Base-by-base conservation (phyloP, 92 coral and sea anemone species). In the Phymanthus crucifer region DNA sequence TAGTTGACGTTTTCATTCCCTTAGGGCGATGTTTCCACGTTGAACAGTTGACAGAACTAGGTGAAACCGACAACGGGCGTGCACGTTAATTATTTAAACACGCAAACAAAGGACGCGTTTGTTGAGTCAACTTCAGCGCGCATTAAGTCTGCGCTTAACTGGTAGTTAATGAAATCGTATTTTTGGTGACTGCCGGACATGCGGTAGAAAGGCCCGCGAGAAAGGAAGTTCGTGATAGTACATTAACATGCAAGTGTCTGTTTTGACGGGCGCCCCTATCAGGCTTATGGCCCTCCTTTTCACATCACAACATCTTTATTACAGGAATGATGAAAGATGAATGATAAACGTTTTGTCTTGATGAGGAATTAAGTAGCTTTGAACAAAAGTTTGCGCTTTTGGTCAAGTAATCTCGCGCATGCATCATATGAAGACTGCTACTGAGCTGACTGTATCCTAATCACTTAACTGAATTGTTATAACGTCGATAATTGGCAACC, bases 181-280 rank as follows among this genome's bases (percentile, higher is more conserved):
- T 61, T 61, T 61, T 61, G 68, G 34, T 24, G 5, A 19, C 26
- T 19, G 26, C 64, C 26, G 64, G 27, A 54, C 64, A 61, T 27
- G 32, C 68, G 36, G 32, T 61, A 61, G 29, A 27, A 61, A 26
- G 68, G 68, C 35, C 27, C 68, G 68, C 29, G 68, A 61, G 68
- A 61, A 61, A 61, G 68, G 68, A 61, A 61, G 68, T 61, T 24
- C 68, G 7, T 61, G 4, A 61, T 13, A 21, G n/a, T 54, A 6
- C 64, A 21, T 61, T 61, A 24, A 61, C 29, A 34, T 24, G 1
- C 68, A 61, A 26, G 21, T 29, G 32, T 61, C 3, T 61, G 34
- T 13, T 6, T 26, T 61, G 36, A 61, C 34, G 29, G 64, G 5
- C 11, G 0, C 27, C 24, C 64, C 27, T 54, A 4, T 54, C 27